Evolutionary conservation across 2,113 vertebrate species (phyloP), one percentile per base, ranked within the genome.

Genomic region (Gopherus flavomarginatus): DNA sequence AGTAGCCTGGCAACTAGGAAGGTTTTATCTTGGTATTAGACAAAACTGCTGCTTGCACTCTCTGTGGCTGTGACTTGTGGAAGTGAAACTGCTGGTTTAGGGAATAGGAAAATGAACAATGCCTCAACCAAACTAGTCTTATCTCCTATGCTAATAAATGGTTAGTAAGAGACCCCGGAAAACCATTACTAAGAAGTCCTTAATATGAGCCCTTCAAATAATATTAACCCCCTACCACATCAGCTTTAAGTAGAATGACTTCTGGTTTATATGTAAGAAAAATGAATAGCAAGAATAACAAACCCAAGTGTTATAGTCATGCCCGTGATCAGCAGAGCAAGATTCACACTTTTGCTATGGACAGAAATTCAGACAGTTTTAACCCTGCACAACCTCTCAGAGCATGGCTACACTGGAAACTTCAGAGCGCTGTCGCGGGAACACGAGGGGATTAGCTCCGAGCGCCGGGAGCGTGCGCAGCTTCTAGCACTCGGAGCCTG

Each of bases 291-390:
- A 22, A 42, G 69, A 42, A 22, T 38, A 75, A 22, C 21, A 42
- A 42, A 44, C 5, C 8, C 49, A 35, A 27, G 49, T 80, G 1
- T 69, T 49, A 56, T 82, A 87, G 84, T 75, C 11, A 1, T 21
- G 29, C 81, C 9, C 62, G 8, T 17, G 42, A 24, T 56, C 49
- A 1, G 0, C 89, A 78, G 26, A 56, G 5, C 38, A 69, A 2
- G 0, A 5, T 42, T 77, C 44, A 10, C 81, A 22, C 1, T 0
- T 0, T 19, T 35, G 1, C 35, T 26, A 14, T 26, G 52, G 0
- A 19, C 35, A 69, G 35, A 35, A 69, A 69, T 22, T 38, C 29
- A 10, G 81, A 35, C 59, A 27, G 2, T 5, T 35, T 47, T 38
- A 88, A 57, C 38, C 4, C 65, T 22, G n/a, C 38, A 53, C 14